These are phyloP conservation scores for Cephus runcator DNA, from an alignment of 2,888 invertebrate genomes.

Conservation along the genomic window DNA sequence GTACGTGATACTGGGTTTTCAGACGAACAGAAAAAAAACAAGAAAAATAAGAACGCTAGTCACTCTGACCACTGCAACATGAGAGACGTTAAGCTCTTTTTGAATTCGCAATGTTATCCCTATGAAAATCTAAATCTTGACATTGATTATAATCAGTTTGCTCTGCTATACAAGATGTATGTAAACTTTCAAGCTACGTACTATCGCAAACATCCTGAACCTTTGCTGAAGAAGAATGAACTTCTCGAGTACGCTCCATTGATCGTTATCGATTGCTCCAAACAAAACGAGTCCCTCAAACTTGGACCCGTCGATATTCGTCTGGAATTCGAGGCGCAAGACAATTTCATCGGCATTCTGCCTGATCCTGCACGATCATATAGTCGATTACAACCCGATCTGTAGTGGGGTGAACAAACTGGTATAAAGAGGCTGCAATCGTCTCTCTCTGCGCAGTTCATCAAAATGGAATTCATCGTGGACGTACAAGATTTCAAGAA, in stretches of 20 bases:
- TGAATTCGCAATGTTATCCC: conserved; percentile 55
- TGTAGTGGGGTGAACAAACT: not conserved
- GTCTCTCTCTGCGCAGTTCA: too few relatives aligned
- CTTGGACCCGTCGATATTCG: conserved; percentile 13
- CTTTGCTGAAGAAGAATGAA: conserved; percentile 3
- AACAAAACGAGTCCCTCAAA: conserved; percentile 19
- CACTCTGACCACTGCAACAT: conserved; percentile 45
- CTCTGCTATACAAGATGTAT: conserved; percentile 43
- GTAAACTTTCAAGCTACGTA: conserved; percentile 32
- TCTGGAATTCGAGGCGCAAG: conserved; percentile 15
- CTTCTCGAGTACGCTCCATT: not conserved
- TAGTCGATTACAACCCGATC: conserved; percentile 12
- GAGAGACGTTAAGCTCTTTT: conserved; percentile 51
- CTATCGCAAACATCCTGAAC: conserved; percentile 3
- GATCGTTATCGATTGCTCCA: conserved; percentile 14
- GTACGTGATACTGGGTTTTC: too few relatives aligned
- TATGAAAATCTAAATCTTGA: conserved; percentile 42
- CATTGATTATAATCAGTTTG: conserved; percentile 30
- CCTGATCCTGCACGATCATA: conserved; percentile 15
- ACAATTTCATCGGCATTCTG: conserved; percentile 19
- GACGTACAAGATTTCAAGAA: conserved; percentile 16
- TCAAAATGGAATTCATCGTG: not conserved
- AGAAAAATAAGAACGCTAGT: conserved; percentile 30
- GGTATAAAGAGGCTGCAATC: not conserved
- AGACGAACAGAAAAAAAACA: not conserved